A percentile compares a stretch with the other conserved stretches of the same genome.
Evolutionary conservation across 1,140 invertebrate species (phyloP).

Genomic region (Caerostris extrusa): DNA sequence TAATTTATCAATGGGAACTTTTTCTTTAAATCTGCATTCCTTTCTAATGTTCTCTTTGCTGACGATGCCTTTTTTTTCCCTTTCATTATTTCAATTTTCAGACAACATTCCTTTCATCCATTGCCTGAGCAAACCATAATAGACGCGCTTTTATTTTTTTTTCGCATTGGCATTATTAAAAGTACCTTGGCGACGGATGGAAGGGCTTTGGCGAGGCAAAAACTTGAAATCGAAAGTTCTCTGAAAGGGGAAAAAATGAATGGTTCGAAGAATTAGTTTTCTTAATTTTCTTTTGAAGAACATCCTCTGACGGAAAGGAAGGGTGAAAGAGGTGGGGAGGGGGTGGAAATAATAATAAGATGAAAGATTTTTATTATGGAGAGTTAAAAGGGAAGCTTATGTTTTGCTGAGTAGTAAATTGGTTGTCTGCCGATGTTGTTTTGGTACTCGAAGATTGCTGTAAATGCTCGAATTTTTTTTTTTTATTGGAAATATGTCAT

Average conservation of each 20-base stretch:
- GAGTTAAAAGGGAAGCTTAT: background rate
- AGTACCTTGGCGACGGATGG: background rate
- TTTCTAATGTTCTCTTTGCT: background rate
- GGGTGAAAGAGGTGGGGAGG: background rate
- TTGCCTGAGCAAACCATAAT: constrained; percentile 37
- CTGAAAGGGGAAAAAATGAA: background rate
- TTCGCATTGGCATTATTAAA: background rate
- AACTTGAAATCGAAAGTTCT: background rate
- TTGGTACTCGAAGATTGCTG: background rate
- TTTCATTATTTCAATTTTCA: constrained; percentile 55
- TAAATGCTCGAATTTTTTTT: background rate
- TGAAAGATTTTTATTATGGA: background rate
- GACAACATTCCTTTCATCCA: background rate
- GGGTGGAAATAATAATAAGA: background rate
- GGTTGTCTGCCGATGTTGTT: background rate
- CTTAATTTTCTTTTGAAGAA: constrained; percentile 10
- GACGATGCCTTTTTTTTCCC: constrained; percentile 23
- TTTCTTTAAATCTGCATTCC: constrained; percentile 25
- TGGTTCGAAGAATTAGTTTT: background rate
- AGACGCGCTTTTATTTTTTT: constrained; percentile 7
- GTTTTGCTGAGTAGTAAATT: constrained; percentile 4
- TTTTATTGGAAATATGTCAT: background rate
- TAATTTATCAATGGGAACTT: background rate
- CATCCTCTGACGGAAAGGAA: background rate
- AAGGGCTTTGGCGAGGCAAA: background rate